These are phyloP conservation scores for Sebastes schlegelii DNA, from an alignment of 2,113 vertebrate genomes.

Conservation along the genomic window DNA sequence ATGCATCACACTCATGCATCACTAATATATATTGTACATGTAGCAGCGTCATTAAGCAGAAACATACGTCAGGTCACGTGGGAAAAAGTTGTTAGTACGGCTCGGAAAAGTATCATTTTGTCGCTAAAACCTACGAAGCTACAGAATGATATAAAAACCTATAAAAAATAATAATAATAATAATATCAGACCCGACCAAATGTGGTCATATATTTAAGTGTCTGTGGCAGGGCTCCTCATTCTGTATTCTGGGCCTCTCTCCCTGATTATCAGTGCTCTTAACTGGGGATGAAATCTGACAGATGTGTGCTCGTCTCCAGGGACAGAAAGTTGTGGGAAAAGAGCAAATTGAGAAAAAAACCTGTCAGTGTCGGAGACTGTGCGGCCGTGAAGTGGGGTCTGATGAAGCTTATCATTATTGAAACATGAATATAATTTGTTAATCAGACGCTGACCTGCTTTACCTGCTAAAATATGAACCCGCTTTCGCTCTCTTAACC, in stretches of 20 bases:
- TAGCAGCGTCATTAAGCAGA: too few relatives aligned
- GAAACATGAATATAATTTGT: constrained; percentile 66
- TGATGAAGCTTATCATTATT: constrained; percentile 53
- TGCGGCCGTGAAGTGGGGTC: constrained; percentile 13
- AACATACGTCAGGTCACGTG: too few relatives aligned
- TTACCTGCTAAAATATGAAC: constrained; percentile 54
- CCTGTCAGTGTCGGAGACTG: neutral
- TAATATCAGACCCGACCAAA: neutral
- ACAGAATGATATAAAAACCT: too few relatives aligned
- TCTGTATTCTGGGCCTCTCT: constrained; percentile 30
- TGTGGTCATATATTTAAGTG: neutral
- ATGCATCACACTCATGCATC: too few relatives aligned
- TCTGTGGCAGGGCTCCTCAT: neutral
- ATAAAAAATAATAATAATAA: too few relatives aligned
- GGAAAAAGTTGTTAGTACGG: too few relatives aligned
- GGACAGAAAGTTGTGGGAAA: constrained; percentile 10
- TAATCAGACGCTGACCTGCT: constrained; percentile 60
- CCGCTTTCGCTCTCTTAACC: constrained; percentile 12
- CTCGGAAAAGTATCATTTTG: too few relatives aligned
- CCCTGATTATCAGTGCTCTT: constrained; percentile 32
- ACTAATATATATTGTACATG: too few relatives aligned
- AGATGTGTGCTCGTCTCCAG: constrained; percentile 14
- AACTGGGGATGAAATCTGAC: constrained; percentile 17
- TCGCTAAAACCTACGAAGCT: too few relatives aligned
- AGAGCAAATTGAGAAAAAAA: neutral